Evolutionary conservation across 2,888 invertebrate species (phyloP), one percentile per base, ranked within the genome.

Genomic region (Cataglyphis rosenhaueri): DNA sequence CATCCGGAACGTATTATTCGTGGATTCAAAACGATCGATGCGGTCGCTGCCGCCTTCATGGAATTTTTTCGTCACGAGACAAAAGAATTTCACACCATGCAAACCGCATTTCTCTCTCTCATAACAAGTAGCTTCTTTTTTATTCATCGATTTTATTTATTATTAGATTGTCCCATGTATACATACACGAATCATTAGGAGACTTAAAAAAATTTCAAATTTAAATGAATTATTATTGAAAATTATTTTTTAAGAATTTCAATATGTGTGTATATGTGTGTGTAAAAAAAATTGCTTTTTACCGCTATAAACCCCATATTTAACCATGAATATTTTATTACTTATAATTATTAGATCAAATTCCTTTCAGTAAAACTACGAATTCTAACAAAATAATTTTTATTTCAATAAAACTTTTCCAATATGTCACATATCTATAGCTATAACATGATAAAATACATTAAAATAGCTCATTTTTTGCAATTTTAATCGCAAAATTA

Each of bases 11-110:
- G 44, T 59, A 78, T 68, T 78, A 68, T 74, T 64, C 64, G 81
- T n/a, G 81, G n/a, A 52, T 32, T 74, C 41, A 38, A 81, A 74
- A 64, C 41, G 38, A 64, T 71, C 71, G 74, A 81, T 81, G n/a
- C 73, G 61, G 18, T 57, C 18, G 48, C 25, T 25, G 38, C 10
- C 59, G 38, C 35, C 38, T 59, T 32, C 48, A 21, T 73, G 57
- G 44, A 68, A 78, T 70, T 70, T 78, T 70, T 68, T 68, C 44
- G 59, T 4, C 38, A n/a, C 8, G 15, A n/a, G 18, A 12, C 32
- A 52, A 55, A 52, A 52, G 38, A 65, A 38, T 6, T 52, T 32
- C n/a, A 21, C 15, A 25, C 25, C n/a, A 15, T 10, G 15, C 12
- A 64, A 75, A 64, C 25, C n/a, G n/a, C 38, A 12, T 55, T 55